Evolutionary conservation across 2,113 vertebrate species (phyloP).

Genomic region (Abramis brama): DNA sequence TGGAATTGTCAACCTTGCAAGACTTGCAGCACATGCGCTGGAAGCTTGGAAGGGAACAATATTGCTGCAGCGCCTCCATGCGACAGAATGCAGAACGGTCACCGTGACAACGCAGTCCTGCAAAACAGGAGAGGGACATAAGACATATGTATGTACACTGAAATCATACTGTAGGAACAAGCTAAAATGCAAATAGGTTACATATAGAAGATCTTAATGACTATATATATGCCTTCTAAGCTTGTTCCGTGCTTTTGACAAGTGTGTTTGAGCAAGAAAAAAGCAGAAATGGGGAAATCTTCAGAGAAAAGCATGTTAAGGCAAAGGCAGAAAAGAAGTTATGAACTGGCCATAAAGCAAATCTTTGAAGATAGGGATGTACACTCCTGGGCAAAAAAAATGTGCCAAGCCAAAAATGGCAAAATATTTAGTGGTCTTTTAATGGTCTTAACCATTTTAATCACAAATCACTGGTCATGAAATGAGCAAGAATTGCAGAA

Average conservation of each 20-base stretch:
- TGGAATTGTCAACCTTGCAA: conserved; percentile 73
- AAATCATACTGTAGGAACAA: neutral
- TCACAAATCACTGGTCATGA: too few species aligned
- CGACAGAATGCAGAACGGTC: conserved; percentile 94
- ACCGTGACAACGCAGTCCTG: conserved; percentile 88
- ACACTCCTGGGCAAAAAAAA: too few species aligned
- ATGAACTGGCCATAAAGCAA: neutral
- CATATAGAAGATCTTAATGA: neutral
- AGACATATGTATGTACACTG: conserved; percentile 46
- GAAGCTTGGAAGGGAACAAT: conserved; percentile 89
- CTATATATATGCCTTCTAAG: neutral
- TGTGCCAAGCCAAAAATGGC: too few species aligned
- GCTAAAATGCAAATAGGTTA: neutral
- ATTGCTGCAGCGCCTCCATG: conserved; percentile 87
- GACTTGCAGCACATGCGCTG: conserved; percentile 92
- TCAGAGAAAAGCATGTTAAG: neutral
- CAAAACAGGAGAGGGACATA: conserved; percentile 78
- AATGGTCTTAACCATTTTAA: too few species aligned
- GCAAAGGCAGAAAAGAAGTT: neutral
- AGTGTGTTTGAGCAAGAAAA: neutral
- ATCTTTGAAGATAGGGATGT: too few species aligned
- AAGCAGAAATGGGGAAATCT: conserved; percentile 59
- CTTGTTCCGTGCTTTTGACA: neutral
- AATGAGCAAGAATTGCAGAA: too few species aligned
- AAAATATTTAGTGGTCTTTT: too few species aligned